Base-by-base conservation (phyloP, 2,888 invertebrate species). In the Drosophila prostipennis region DNA sequence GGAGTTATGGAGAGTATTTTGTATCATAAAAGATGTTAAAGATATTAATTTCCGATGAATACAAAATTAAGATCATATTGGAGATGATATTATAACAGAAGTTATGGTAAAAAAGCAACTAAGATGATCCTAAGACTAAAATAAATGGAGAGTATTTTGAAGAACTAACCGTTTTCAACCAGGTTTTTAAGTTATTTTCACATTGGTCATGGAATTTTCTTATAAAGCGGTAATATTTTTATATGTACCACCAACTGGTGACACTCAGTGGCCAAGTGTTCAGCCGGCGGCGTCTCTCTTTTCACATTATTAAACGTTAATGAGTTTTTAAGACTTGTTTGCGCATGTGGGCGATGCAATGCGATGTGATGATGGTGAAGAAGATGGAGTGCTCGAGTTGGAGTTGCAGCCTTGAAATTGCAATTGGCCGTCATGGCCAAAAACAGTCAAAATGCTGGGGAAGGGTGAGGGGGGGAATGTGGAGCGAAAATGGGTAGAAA, bases 251-350 rank as follows among this genome's bases (percentile, higher is more conserved):
- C 32, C 11, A 14, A 46, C 46, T 46, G 32, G 29, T 46, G 46
- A 29, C 29, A 42, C 14, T 29, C 46, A 46, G 46, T 46, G 55
- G 32, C 39, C 29, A 45, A 45, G 16, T 34, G 37, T 34, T 64
- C 45, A 48, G 65, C 69, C 48, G 29, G 37, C 43, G 39, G 43
- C 52, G 16, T 37, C 42, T 46, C 42, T 26, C 69, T 61, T 58
- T 59, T 52, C 71, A 54, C 70, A 53, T 58, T 51, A 73, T 71
- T 60, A 80, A 82, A 77, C 65, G 83, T 83, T 88, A 84, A 84
- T 88, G 86, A 84, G 80, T 84, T 83, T 76, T 73, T 73, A 80
- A 77, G 56, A 65, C 59, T 83, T 76, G 79, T 67, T 77, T 76
- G 54, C 63, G 29, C 48, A 72, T 73, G 42, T 63, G 63, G 49